Conservation (phyloP, 1,140 invertebrate genomes). For the Neotoxoptera formosana region DNA sequence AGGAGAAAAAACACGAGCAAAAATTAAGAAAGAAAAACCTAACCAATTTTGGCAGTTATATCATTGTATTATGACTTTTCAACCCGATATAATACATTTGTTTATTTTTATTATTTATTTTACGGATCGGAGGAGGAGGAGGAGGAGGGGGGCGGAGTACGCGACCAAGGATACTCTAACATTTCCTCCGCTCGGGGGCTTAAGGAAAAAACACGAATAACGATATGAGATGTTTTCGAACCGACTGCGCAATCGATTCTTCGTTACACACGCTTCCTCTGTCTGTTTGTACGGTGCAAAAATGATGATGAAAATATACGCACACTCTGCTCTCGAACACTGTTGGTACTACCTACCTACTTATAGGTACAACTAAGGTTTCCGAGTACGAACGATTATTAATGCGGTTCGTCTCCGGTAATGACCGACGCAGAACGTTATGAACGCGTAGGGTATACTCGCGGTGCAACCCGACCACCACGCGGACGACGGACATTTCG, state of each 20-base stretch:
- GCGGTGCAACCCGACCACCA: neutral
- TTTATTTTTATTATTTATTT: slow-evolving; percentile 16
- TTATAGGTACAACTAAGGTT: neutral
- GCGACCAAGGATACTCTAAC: neutral
- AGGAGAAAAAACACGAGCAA: neutral
- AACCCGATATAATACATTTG: slow-evolving; percentile 19
- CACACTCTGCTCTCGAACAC: neutral
- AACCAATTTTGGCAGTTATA: slow-evolving; percentile 39
- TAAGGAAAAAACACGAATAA: neutral
- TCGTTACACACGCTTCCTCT: neutral
- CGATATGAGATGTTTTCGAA: neutral
- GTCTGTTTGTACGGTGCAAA: neutral
- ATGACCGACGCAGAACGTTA: neutral
- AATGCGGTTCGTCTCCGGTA: neutral
- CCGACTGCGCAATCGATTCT: neutral
- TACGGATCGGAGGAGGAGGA: neutral
- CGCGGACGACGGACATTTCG: neutral
- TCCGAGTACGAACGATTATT: neutral
- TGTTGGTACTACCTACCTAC: neutral
- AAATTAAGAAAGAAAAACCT: neutral
- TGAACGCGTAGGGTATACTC: too few species aligned
- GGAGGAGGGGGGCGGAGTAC: neutral
- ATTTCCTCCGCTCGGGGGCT: neutral
- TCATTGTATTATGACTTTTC: neutral
- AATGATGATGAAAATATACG: neutral